Conservation (phyloP, 2,113 vertebrate genomes). For the Aviceda subcristata region DNA sequence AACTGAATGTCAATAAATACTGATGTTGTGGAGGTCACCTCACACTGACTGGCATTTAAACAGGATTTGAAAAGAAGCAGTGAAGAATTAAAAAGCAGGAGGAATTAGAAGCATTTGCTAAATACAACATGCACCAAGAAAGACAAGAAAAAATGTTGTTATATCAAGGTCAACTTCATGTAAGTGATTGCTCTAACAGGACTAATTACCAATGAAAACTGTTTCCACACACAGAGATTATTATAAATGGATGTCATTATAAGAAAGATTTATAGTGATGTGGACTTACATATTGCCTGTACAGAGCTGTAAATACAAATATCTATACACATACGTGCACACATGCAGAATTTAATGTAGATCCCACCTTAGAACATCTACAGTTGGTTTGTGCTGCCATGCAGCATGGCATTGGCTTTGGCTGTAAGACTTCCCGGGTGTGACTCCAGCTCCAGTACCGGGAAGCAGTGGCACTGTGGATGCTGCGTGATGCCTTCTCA, state of each 20-base stretch:
- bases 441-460: neutral
- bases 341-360: accelerated
- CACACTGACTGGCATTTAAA: accelerated
- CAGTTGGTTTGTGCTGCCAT: neutral
- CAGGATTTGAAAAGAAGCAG: neutral
- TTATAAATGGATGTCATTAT: neutral
- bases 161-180: neutral
- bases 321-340: accelerated
- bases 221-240: neutral
- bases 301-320: neutral
- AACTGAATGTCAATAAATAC: neutral
- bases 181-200: neutral
- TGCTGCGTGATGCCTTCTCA: neutral
- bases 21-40: neutral
- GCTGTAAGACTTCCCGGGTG: neutral
- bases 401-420: neutral
- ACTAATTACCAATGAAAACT: neutral
- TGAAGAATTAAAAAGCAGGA: neutral
- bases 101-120: neutral
- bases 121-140: neutral
- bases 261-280: neutral
- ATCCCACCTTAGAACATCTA: neutral
- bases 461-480: neutral
- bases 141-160: neutral
- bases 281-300: neutral